Conservation (phyloP, 2,888 invertebrate species). For the Panzeria rudis region DNA sequence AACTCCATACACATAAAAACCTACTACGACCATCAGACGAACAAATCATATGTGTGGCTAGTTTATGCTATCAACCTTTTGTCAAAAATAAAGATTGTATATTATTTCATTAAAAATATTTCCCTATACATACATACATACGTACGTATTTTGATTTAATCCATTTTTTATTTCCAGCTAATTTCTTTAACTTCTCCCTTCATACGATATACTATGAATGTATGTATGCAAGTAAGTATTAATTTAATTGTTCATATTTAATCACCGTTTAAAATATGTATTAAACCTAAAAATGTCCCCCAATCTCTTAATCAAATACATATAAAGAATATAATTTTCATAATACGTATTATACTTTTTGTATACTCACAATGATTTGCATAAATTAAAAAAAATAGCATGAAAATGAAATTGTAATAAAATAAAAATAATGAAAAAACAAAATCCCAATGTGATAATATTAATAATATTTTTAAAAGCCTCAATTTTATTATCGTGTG, state of each 20-base stretch:
- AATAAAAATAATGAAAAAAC: background rate
- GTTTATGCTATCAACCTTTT: no score
- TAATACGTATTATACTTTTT: background rate
- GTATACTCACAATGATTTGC: slow-evolving; percentile 42
- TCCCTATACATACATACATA: no score
- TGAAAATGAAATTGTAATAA: slow-evolving; percentile 30
- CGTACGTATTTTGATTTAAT: no score
- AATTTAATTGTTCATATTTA: background rate
- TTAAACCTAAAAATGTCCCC: background rate
- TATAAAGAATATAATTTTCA: background rate
- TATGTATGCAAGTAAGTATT: background rate
- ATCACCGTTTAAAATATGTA: background rate
- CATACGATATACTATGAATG: background rate
- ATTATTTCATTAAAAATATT: no score
- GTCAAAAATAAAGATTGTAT: no score
- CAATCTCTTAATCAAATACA: background rate
- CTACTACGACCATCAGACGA: no score
- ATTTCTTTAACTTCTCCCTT: background rate
- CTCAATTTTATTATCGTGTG: slow-evolving; percentile 55
- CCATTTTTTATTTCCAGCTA: background rate
- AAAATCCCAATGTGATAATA: slow-evolving; percentile 47
- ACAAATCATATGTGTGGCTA: no score
- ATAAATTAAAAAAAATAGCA: slow-evolving; percentile 6
- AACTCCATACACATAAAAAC: no score
- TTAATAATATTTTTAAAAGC: slow-evolving; percentile 50